Evolutionary conservation across 2,113 vertebrate species (phyloP).

Genomic region (Erythrocercus mccallii): DNA sequence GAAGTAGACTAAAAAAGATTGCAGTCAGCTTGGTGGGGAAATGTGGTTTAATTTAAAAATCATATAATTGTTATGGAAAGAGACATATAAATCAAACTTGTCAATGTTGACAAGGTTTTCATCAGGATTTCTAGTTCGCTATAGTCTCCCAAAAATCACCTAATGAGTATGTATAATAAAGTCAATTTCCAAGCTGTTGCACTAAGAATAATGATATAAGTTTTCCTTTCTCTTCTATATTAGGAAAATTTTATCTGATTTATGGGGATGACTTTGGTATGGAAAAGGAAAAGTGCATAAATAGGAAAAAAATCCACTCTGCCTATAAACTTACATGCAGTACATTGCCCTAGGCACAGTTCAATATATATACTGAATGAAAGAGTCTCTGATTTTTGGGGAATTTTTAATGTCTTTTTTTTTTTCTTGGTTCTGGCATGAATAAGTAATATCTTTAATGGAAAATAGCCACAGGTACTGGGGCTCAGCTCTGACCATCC

Average conservation of each 20-base stretch:
- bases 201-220: slow-evolving; percentile 25
- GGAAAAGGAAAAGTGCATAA: neutral
- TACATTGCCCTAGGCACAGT: neutral
- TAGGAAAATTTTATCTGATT: slow-evolving; percentile 23
- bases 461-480: neutral
- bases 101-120: slow-evolving; percentile 56
- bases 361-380: neutral
- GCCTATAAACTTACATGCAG: neutral
- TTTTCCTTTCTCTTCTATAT: neutral
- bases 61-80: slow-evolving; percentile 60
- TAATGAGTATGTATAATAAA: slow-evolving; percentile 23
- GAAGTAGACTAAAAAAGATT: slow-evolving; percentile 40
- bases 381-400: neutral
- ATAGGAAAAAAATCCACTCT: neutral
- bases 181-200: slow-evolving; percentile 24
- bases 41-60: slow-evolving; percentile 63
- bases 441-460: neutral
- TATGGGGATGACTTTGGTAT: neutral
- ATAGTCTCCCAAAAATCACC: neutral
- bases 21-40: slow-evolving; percentile 33
- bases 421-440: neutral
- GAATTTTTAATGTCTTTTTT: too few relatives aligned
- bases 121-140: neutral
- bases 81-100: slow-evolving; percentile 64
- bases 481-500: neutral